Evolutionary conservation across 1,140 invertebrate genomes (phyloP).

Genomic region (Plutomurus gul): DNA sequence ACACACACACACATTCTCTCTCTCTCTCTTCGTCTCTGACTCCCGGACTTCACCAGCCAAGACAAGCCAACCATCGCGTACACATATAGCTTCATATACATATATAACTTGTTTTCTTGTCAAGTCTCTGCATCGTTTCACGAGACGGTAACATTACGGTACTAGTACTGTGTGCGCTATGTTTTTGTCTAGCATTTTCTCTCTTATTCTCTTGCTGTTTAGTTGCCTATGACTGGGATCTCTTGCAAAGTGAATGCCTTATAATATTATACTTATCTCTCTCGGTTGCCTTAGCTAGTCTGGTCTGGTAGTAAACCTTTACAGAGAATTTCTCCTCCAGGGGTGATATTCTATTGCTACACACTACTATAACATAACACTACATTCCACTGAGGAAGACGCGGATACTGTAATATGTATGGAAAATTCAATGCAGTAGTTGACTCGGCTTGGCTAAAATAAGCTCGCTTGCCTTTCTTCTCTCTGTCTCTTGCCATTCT

Average conservation of each 20-base stretch:
- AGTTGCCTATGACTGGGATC: no score
- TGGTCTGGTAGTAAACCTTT: neutral
- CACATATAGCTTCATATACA: no score
- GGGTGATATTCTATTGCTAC: constrained; percentile 14
- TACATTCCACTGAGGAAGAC: neutral
- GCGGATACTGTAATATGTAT: neutral
- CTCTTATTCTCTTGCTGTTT: no score
- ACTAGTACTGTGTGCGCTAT: no score
- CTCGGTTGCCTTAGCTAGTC: neutral
- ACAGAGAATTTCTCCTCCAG: neutral
- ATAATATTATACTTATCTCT: neutral
- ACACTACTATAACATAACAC: constrained; percentile 1
- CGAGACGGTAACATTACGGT: no score
- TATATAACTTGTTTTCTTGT: no score
- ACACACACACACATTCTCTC: no score
- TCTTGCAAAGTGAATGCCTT: no score
- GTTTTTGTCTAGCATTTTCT: neutral
- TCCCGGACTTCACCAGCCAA: neutral
- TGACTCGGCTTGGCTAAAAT: neutral
- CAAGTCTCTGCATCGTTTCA: no score
- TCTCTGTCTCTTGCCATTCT: neutral
- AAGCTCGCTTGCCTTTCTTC: neutral
- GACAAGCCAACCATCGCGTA: neutral
- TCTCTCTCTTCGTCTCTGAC: constrained; percentile 17
- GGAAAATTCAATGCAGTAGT: neutral